Percentiles rank a stretch among this genome's conserved stretches.
Evolutionary conservation across 2,888 invertebrate genomes (phyloP).

Genomic region (Neoaliturus tenellus): DNA sequence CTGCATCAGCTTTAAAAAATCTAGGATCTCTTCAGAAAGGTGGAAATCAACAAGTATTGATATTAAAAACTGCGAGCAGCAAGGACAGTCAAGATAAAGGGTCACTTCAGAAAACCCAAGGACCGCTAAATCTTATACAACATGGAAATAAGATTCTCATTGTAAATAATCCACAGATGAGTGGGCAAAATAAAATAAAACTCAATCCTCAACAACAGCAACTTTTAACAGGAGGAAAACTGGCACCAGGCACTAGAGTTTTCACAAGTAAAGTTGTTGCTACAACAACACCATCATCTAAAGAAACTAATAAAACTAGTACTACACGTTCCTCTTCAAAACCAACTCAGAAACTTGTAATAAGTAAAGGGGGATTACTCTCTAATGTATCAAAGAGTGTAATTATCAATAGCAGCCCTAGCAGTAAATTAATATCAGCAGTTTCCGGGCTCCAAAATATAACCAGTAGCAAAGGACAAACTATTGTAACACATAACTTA

Average conservation of each 20-base stretch:
- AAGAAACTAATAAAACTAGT: slow-evolving; percentile 40
- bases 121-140: slow-evolving; percentile 47
- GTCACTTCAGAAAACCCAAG: slow-evolving; percentile 41
- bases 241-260: slow-evolving; percentile 57
- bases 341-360: slow-evolving; percentile 55
- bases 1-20: slow-evolving; percentile 33
- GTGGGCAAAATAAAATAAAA: slow-evolving; percentile 55
- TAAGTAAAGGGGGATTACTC: slow-evolving; percentile 57
- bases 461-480: slow-evolving; percentile 42
- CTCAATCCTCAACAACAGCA: slow-evolving; percentile 50
- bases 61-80: slow-evolving; percentile 54
- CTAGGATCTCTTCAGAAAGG: slow-evolving; percentile 48
- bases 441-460: slow-evolving; percentile 24
- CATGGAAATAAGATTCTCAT: slow-evolving; percentile 56
- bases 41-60: slow-evolving; percentile 55
- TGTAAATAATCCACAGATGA: slow-evolving; percentile 55
- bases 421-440: slow-evolving; percentile 34
- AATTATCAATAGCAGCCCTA: slow-evolving; percentile 50
- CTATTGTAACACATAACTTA: slow-evolving; percentile 54
- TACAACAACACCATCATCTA: slow-evolving; percentile 31
- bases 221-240: slow-evolving; percentile 50
- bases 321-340: slow-evolving; percentile 48
- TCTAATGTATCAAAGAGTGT: slow-evolving; percentile 56
- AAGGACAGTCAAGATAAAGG: slow-evolving; percentile 32
- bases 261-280: slow-evolving; percentile 59